These are phyloP conservation scores for Plecturocebus donacophilus DNA, from an alignment of 2,113 vertebrate genomes.

Conservation along the genomic window DNA sequence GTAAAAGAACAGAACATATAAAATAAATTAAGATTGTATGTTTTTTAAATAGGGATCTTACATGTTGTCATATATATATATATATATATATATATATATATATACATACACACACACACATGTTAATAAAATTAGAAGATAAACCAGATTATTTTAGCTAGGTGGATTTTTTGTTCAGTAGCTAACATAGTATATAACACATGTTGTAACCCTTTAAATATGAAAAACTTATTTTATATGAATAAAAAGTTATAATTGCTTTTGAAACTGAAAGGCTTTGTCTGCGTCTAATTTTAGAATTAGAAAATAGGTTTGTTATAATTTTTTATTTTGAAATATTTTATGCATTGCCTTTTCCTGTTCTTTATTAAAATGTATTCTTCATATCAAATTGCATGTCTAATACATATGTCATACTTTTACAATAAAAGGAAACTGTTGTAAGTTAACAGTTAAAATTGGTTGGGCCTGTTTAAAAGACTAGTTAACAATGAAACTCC, in stretches of 20 bases:
- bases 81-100: no score
- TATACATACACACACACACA: background rate
- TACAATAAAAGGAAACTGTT: background rate
- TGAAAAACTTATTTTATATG: background rate
- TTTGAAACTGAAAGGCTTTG: background rate
- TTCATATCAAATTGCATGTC: background rate
- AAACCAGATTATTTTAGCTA: background rate
- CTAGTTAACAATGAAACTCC: background rate
- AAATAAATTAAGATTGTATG: background rate
- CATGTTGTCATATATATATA: background rate
- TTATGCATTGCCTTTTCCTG: background rate
- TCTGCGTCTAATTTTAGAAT: conserved; percentile 1
- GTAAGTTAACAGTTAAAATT: background rate
- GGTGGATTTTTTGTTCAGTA: background rate
- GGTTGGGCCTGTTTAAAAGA: background rate
- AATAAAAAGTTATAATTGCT: background rate
- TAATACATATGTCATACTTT: background rate
- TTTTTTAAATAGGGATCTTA: background rate
- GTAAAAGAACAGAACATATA: background rate
- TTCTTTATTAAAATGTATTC: background rate
- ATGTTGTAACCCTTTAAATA: background rate
- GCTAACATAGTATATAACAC: background rate
- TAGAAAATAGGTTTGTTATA: background rate
- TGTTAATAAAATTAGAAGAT: background rate
- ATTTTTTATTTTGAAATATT: conserved; percentile 12